phyloP scores from a whole-genome alignment of 2,888 invertebrate genomes.

The Oligia latruncula region DNA sequence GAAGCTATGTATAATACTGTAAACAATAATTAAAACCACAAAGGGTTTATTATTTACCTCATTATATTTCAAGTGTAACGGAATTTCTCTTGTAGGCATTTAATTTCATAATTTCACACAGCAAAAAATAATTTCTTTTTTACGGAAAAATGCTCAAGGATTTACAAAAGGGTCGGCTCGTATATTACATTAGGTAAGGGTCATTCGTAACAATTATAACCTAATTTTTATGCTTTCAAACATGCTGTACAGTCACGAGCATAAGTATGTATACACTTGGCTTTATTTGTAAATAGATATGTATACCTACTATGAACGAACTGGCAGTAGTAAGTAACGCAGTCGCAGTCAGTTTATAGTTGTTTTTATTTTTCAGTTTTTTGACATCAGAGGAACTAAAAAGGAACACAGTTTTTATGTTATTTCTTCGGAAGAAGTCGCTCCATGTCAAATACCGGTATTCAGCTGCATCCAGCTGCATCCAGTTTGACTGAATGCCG shows the following conservation, averaged over 20 bases:
- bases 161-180: slow-evolving; percentile 48
- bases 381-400: neutral
- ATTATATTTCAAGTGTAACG: slow-evolving; percentile 22
- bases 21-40: slow-evolving; percentile 9
- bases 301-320: neutral
- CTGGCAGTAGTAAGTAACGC: neutral
- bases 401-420: neutral
- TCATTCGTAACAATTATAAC: slow-evolving; percentile 64
- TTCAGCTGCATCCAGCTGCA: too few species aligned
- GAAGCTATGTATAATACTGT: neutral
- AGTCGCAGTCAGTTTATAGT: neutral
- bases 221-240: slow-evolving; percentile 30
- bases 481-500: too few species aligned
- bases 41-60: slow-evolving; percentile 27
- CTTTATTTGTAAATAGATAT: neutral
- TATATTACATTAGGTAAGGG: slow-evolving; percentile 59
- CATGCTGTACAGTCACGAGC: slow-evolving; percentile 15
- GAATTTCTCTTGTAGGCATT: slow-evolving; percentile 15
- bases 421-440: neutral
- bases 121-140: slow-evolving; percentile 23
- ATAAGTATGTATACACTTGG: too few species aligned
- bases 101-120: slow-evolving; percentile 34
- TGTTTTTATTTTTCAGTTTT: neutral
- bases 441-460: neutral
- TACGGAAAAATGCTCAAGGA: slow-evolving; percentile 36